Conservation (phyloP, 2,797 vertebrate species). For the Hemitrygon akajei region DNA sequence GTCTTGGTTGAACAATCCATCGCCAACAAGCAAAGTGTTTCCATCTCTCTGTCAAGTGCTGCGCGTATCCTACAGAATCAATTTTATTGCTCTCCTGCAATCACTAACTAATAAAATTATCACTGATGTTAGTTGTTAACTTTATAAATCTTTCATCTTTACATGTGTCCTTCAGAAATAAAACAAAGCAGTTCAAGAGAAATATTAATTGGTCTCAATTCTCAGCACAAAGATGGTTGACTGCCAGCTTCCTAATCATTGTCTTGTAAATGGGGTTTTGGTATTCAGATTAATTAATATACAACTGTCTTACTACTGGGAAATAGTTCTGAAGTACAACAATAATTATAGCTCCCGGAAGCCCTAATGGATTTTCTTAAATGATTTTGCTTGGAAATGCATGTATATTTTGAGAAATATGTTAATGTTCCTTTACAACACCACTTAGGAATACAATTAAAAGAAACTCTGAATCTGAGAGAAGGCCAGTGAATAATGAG, state of each 20-base stretch:
- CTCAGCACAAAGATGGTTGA: neutral
- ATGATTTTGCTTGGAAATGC: conserved; percentile 20
- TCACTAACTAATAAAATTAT: neutral
- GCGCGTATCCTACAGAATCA: conserved; percentile 18
- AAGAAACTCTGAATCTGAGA: neutral
- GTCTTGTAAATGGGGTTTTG: conserved; percentile 24
- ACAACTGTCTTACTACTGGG: neutral
- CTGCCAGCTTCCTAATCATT: conserved; percentile 12
- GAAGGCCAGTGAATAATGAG: neutral
- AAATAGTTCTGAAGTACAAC: conserved; percentile 11
- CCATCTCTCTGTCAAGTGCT: conserved; percentile 12
- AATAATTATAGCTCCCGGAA: neutral
- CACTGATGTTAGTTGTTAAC: neutral
- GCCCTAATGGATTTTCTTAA: neutral
- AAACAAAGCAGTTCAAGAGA: neutral
- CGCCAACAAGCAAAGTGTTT: conserved; percentile 11
- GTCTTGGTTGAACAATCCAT: conserved; percentile 30
- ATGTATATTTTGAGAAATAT: neutral
- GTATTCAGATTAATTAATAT: conserved; percentile 19
- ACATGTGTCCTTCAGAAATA: neutral
- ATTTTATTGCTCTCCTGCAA: conserved; percentile 20
- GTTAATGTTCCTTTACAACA: neutral
- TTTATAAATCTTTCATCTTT: conserved; percentile 20
- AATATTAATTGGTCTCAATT: conserved; percentile 20
- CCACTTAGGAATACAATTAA: neutral